Percentiles rank a stretch among this genome's conserved stretches.
Conservation (phyloP, 1,140 invertebrate genomes). For the Cotesia chilonis region DNA sequence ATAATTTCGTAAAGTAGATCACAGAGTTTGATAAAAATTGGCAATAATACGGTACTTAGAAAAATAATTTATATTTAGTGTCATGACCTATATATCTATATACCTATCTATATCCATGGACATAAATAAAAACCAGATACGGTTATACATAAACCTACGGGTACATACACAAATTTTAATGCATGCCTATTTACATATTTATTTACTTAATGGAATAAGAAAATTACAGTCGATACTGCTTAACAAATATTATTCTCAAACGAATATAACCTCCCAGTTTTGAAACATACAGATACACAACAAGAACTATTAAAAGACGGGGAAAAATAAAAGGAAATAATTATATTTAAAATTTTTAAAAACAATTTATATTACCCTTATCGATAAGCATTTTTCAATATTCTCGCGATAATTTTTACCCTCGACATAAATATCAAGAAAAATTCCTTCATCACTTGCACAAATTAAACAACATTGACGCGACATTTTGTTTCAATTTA, state of each 20-base stretch:
- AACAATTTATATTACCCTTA: conserved; percentile 48
- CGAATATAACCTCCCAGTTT: conserved; percentile 6
- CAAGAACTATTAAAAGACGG: too few species aligned
- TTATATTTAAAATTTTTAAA: not conserved
- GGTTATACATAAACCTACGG: too few species aligned
- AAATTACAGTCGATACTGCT: not conserved
- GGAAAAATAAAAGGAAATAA: not conserved
- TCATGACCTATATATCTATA: too few species aligned
- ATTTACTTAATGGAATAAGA: too few species aligned
- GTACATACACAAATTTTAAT: too few species aligned
- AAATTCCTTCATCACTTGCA: conserved; percentile 59
- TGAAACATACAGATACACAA: not conserved
- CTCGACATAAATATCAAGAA: conserved; percentile 52
- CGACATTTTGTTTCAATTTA: conserved; percentile 45
- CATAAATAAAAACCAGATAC: too few species aligned
- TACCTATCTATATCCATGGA: too few species aligned
- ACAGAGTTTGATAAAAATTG: too few species aligned
- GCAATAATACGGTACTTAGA: too few species aligned
- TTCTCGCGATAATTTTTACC: conserved; percentile 42
- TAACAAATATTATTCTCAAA: not conserved
- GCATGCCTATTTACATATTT: too few species aligned
- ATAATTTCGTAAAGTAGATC: too few species aligned
- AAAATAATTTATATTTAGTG: too few species aligned
- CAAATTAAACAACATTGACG: conserved; percentile 56
- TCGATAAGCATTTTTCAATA: conserved; percentile 51